Conservation (phyloP, 2,797 vertebrate genomes). For the Adrianichthys oophorus region DNA sequence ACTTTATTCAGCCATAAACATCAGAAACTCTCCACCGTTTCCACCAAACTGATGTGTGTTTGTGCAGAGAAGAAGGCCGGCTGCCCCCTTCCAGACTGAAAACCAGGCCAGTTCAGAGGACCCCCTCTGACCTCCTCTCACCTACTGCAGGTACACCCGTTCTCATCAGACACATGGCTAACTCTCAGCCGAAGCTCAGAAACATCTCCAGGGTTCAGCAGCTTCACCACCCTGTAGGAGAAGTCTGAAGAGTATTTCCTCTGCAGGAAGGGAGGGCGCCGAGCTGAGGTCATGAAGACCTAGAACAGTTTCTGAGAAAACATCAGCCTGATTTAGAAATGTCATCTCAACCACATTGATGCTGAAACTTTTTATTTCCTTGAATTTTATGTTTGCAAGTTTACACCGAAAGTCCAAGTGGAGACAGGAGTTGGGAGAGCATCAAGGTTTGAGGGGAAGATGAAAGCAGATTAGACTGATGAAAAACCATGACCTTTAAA, state of each 20-base stretch:
- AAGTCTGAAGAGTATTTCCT: neutral
- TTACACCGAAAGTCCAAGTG: no score
- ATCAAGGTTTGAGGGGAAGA: no score
- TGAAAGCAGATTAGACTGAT: no score
- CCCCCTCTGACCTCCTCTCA: constrained; percentile 64
- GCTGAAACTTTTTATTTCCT: no score
- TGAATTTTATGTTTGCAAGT: no score
- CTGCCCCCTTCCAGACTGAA: constrained; percentile 54
- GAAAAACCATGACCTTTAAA: no score
- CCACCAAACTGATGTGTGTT: neutral
- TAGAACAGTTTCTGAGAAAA: constrained; percentile 14
- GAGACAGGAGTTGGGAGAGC: no score
- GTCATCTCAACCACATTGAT: no score
- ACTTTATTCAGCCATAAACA: neutral
- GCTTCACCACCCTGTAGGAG: neutral
- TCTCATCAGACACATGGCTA: constrained; percentile 1
- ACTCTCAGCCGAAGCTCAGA: no score
- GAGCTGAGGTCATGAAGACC: constrained; percentile 8
- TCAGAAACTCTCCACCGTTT: no score
- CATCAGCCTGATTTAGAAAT: no score
- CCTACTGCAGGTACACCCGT: constrained; percentile 50
- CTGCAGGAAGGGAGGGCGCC: constrained; percentile 4
- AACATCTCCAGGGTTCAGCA: neutral
- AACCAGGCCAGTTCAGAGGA: constrained; percentile 56
- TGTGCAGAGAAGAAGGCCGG: constrained; percentile 50